Evolutionary conservation across 2,113 vertebrate genomes (phyloP).

Genomic region (Diadophis punctatus): DNA sequence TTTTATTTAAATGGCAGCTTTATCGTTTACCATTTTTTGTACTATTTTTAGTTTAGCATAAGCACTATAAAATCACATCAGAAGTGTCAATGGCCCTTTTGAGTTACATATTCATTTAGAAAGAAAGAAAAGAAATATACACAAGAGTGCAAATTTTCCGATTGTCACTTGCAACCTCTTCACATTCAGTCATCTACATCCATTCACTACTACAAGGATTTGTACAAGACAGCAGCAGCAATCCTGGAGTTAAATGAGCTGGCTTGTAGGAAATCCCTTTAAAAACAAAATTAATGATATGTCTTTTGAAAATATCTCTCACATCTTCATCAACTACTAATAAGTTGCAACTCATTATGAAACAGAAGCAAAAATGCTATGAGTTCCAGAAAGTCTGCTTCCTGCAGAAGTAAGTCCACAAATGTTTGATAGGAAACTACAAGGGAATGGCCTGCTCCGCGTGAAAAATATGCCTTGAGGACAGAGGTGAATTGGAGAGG

Average conservation of each 20-base stretch:
- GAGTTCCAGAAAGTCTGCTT: conserved; percentile 67
- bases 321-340: conserved; percentile 59
- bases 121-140: conserved; percentile 68
- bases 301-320: conserved; percentile 58
- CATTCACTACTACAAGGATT: conserved; percentile 68
- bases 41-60: conserved; percentile 66
- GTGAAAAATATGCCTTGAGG: conserved; percentile 66
- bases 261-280: conserved; percentile 57
- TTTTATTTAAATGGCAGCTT: conserved; percentile 69
- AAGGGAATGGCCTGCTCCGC: conserved; percentile 65
- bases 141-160: conserved; percentile 83
- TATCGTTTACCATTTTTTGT: conserved; percentile 69
- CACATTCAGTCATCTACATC: conserved; percentile 77
- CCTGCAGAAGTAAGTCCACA: conserved; percentile 63
- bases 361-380: conserved; percentile 56
- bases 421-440: conserved; percentile 62
- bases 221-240: conserved; percentile 66
- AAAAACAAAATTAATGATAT: conserved; percentile 49
- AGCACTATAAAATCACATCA: conserved; percentile 69
- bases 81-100: conserved; percentile 68
- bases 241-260: conserved; percentile 63
- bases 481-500: conserved; percentile 68
- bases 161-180: conserved; percentile 87
- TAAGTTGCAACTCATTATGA: conserved; percentile 68
- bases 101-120: conserved; percentile 65